Base-by-base conservation (phyloP, 2,113 vertebrate genomes). In the Seriola quinqueradiata region DNA sequence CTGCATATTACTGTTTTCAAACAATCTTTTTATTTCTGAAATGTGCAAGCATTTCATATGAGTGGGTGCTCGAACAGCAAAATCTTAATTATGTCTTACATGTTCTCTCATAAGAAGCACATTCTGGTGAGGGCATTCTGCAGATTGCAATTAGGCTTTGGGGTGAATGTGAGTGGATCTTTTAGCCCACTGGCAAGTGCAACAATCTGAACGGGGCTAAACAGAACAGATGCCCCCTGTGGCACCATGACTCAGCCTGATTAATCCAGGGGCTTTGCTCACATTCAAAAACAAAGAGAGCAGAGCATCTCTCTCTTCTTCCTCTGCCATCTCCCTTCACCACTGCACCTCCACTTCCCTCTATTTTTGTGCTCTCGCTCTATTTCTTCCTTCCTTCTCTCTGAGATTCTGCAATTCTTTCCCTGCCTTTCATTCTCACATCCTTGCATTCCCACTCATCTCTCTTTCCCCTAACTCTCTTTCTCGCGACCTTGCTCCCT, bases 231-330 rank as follows among this genome's bases (percentile, higher is more conserved):
- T 75, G 85, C 59, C 73, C 78, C 75, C 50, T 68, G 66, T 87
- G 82, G 74, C 82, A 69, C 55, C 58, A 34, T 81, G 80, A 84
- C 76, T 88, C 67, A 75, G 66, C 68, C 79, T 84, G 73, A 86
- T 84, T 87, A 86, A 89, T 85, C 80, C 55, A 58, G 40, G 28
- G 28, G 42, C 69, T 88, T 86, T 82, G 64, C 69, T 88, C 72
- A 60, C 67, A 81, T 78, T 87, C 50, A 82, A 70, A 71, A 75
- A 82, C 58, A 71, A 34, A 75, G 48, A 75, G 59, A 44, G 58
- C 36, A 57, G 25, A 74, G 77, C 13, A 1, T 46, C 59, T 65
- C 66, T 64, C 54, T 66, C 32, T 46, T 68, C 38, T 52, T 61
- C 25, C 59, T 72, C 44, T 52, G 11, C 64, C 40, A 36, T 61